Base-by-base conservation (phyloP, 2,888 invertebrate species). In the Labia minor region DNA sequence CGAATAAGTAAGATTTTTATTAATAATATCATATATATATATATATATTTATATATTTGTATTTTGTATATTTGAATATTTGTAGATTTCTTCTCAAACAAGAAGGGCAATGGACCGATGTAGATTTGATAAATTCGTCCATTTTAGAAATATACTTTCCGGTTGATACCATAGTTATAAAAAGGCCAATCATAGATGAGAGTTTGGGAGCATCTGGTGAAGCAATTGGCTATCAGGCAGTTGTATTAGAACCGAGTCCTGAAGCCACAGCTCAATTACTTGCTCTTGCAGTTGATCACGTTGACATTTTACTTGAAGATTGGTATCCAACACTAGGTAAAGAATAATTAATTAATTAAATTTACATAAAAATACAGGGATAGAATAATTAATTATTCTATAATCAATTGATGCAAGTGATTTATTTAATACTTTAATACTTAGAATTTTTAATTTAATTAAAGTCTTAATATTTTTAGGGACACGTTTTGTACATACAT, bases 401-500 rank as follows among this genome's bases (percentile, higher is more conserved):
- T 67, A 10, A 64, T 16, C 14, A n/a, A 14, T 64, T 65, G 19
- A 14, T 1, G 61, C 8, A 19, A 18, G 2, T 0, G 61, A 10
- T 14, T 21, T 64, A n/a, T n/a, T 33, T 33, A 33, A 8, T 33
- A 33, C 11, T 33, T 33, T 33, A 8, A 10, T 1, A 4, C 33
- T 33, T 33, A 8, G 6, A 8, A 33, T 33, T 33, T 33, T 11
- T 33, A 6, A 33, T 18, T n/a, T 1, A 33, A 14, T 66, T 66
- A 63, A 18, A 21, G 10, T 21, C 2, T 19, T 10, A n/a, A 19
- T 69, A 8, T 69, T 33, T 21, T 0, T 73, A 82, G 97, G 97
- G 19, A 96, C 96, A 0, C 85, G 98, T 61, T 99, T 99, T 79
- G 95, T 96, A 1, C 98, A 99, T 77, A 97, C 97, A 0, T 95